phyloP scores from a whole-genome alignment of 2,888 invertebrate genomes.

The Halocaridina rubra region DNA sequence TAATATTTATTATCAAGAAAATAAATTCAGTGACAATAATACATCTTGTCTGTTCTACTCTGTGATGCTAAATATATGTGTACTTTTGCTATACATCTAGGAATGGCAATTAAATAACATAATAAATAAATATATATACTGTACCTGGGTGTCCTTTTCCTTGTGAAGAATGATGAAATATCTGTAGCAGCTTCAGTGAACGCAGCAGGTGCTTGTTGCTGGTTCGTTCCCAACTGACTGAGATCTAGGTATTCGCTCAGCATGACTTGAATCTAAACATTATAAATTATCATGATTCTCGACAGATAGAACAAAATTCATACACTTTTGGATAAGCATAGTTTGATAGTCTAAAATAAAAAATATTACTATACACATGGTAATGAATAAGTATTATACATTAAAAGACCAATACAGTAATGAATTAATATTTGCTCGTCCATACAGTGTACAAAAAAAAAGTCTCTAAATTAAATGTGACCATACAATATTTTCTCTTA shows the following conservation, averaged over 20 bases:
- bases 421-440: too few species aligned
- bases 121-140: constrained; percentile 37
- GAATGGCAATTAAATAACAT: constrained; percentile 41
- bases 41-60: too few species aligned
- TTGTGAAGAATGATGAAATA: constrained; percentile 70
- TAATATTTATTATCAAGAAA: too few species aligned
- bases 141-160: constrained; percentile 68
- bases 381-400: too few species aligned
- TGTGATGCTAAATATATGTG: too few species aligned
- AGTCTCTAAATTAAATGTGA: too few species aligned
- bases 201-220: constrained; percentile 71
- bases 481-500: too few species aligned
- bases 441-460: too few species aligned
- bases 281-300: background rate
- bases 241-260: constrained; percentile 89
- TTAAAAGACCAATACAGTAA: too few species aligned
- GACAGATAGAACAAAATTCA: background rate
- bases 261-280: constrained; percentile 77
- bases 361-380: too few species aligned
- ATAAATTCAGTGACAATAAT: too few species aligned
- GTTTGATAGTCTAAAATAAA: constrained; percentile 67
- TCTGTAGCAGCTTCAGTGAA: constrained; percentile 67
- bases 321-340: constrained; percentile 22
- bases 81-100: too few species aligned
- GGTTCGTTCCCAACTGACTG: constrained; percentile 77